Conservation (phyloP, 92 coral and sea anemone species). For the Isaurus tuberculatus region DNA sequence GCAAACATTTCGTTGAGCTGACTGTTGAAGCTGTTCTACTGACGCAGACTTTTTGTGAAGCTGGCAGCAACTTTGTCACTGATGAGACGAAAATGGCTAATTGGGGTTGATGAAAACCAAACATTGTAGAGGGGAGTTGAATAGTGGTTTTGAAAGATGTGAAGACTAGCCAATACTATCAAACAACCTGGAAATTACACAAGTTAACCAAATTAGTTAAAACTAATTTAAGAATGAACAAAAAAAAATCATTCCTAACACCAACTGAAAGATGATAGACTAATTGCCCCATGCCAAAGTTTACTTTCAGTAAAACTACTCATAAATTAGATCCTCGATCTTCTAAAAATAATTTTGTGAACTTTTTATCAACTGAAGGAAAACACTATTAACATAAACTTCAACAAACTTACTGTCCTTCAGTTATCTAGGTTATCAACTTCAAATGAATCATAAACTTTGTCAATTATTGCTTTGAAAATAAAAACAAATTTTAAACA, state of each 20-base stretch:
- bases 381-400: too few relatives aligned
- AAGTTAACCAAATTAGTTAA: slow-evolving; percentile 38
- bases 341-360: too few relatives aligned
- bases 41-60: slow-evolving; percentile 10
- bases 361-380: too few relatives aligned
- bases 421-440: too few relatives aligned
- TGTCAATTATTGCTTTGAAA: too few relatives aligned
- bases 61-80: slow-evolving; percentile 34
- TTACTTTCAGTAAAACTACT: too few relatives aligned
- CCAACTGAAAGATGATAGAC: too few relatives aligned
- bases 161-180: slow-evolving; percentile 40
- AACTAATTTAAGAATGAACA: neutral
- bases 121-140: slow-evolving; percentile 46
- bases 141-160: slow-evolving; percentile 43
- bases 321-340: too few relatives aligned
- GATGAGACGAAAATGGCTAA: slow-evolving; percentile 42
- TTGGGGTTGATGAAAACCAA: slow-evolving; percentile 53
- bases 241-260: neutral
- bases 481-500: too few relatives aligned
- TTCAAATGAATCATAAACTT: too few relatives aligned
- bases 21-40: slow-evolving; percentile 6
- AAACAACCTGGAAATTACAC: slow-evolving; percentile 47
- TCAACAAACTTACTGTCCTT: too few relatives aligned
- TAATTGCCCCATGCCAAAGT: too few relatives aligned
- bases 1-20: neutral